Evolutionary conservation across 2,888 invertebrate genomes (phyloP), one percentile per base, ranked within the genome.

Genomic region (Spodoptera exigua): DNA sequence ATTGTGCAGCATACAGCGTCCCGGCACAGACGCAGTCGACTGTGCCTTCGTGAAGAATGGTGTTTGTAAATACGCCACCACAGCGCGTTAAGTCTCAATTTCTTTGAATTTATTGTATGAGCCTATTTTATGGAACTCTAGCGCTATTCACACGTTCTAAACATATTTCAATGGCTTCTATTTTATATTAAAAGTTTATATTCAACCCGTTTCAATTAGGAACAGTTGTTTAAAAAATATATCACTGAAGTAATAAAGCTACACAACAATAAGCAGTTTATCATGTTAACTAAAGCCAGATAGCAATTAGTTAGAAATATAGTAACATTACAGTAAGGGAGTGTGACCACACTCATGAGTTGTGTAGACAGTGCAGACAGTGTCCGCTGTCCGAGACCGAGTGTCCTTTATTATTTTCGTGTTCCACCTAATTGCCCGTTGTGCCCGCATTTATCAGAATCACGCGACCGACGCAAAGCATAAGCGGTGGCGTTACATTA

Each of bases 361-460:
- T 57, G 70, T 58, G 65, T 62, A 64, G 68, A 78, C 77, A 77
- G n/a, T n/a, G n/a, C n/a, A n/a, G n/a, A n/a, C 45, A 66, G 76
- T 70, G 18, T 2, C 2, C 18, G 3, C 45, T 67, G 76, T 69
- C 78, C 66, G 70, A 61, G 53, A 61, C 69, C 86, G 78, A 82
- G 85, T 87, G 85, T 81, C 85, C 83, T 85, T 86, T 86, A 85
- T 86, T 86, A 87, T 86, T 85, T 86, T 84, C 82, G 74, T 83
- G 84, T 84, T 79, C 79, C 80, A 72, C 80, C 81, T 87, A 87
- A 88, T 87, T 87, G 86, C 80, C 79, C 76, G 79, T 79, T 80
- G 81, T 82, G 67, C 69, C 68, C 74, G 78, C 82, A 86, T 87
- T 86, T 81, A 85, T 87, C 86, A 87, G 80, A 56, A 63, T 66